Base-by-base conservation (phyloP, 2,888 invertebrate genomes). In the Orthonevra nobilis region DNA sequence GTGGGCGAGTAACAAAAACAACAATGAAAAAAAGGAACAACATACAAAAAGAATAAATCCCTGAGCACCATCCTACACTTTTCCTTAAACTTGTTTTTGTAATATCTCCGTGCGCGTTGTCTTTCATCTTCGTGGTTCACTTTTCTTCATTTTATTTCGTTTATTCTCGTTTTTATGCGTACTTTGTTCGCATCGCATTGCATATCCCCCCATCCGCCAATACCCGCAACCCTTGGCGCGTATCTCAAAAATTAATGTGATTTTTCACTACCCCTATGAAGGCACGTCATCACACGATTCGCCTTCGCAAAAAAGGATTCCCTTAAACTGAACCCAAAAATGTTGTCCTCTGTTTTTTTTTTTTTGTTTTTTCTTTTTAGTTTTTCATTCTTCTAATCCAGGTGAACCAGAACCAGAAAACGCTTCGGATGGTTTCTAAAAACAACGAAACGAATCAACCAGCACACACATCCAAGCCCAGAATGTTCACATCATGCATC, bases 181-280 rank as follows among this genome's bases (percentile, higher is more conserved):
- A 72, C 72, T 72, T 72, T 77, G 77, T 72, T 77, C 58, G 50
- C 23, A 75, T 69, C 10, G 28, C n/a, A n/a, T n/a, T n/a, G n/a
- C n/a, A n/a, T n/a, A n/a, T n/a, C 38, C 38, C n/a, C 26, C 42
- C 38, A 46, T 26, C 42, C 20, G 26, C 34, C 56, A 28, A 32
- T 46, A 19, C n/a, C n/a, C 42, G 34, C 63, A 70, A 70, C 72
- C 77, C 72, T 72, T 77, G 32, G 72, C 72, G n/a, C n/a, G 72
- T 72, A 77, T 77, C 72, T 77, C 64, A 77, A 77, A 77, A 77
- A 77, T 77, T 77, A 77, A 77, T 77, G 77, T 77, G 77, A 77
- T 64, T 66, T 72, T 72, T 64, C 64, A 72, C 64, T 77, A 77
- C 77, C 72, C 77, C 72, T 77, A 72, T 60, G 64, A 72, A 72